Evolutionary conservation across 2,113 vertebrate species (phyloP).

Genomic region (Zeus faber): DNA sequence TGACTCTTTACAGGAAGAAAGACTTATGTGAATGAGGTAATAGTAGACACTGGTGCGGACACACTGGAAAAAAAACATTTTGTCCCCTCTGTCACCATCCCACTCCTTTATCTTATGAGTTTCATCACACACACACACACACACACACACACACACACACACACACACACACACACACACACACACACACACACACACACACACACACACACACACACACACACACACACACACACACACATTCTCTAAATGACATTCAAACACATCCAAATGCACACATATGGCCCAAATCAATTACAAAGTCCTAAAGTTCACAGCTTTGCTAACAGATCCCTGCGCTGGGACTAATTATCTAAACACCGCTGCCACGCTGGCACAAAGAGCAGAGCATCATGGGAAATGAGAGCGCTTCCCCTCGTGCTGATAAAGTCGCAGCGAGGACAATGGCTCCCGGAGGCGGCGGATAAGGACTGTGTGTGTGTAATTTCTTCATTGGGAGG

Average conservation of each 20-base stretch:
- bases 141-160: constrained; percentile 14
- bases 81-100: no score
- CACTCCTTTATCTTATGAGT: no score
- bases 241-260: not conserved
- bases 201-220: constrained; percentile 25
- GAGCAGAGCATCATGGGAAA: constrained; percentile 56
- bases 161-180: constrained; percentile 16
- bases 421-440: constrained; percentile 34
- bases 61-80: no score
- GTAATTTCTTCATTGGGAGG: constrained; percentile 37
- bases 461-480: constrained; percentile 44
- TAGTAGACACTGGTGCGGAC: no score
- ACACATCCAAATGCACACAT: constrained; percentile 18
- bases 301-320: constrained; percentile 59
- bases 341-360: constrained; percentile 56
- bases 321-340: constrained; percentile 40
- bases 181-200: constrained; percentile 16
- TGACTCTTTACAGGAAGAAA: no score
- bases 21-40: no score
- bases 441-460: constrained; percentile 22
- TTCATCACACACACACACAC: constrained; percentile 14
- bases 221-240: constrained; percentile 42
- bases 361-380: constrained; percentile 18
- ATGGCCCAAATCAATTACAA: constrained; percentile 64
- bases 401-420: constrained; percentile 4